Percentiles rank a stretch among this genome's conserved stretches.
These are phyloP conservation scores for Apamea epomidion DNA, from an alignment of 2,888 invertebrate species.

Conservation along the genomic window DNA sequence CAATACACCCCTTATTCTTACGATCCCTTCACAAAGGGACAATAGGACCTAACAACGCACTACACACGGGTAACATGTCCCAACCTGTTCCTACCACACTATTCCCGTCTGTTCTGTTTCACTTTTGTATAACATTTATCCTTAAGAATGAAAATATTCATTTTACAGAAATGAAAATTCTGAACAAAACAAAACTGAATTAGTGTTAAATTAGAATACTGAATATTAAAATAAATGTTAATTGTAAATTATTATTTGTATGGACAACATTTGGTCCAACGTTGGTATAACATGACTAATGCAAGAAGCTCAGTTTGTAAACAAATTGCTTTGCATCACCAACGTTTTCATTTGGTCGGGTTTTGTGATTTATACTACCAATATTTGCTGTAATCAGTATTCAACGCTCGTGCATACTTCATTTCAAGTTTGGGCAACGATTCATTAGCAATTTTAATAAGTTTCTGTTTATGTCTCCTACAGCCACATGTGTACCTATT, in stretches of 20 bases:
- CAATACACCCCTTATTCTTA: constrained; percentile 71
- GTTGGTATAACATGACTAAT: constrained; percentile 41
- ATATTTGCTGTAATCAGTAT: constrained; percentile 78
- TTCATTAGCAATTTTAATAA: constrained; percentile 86
- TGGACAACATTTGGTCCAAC: constrained; percentile 54
- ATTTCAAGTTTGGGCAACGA: constrained; percentile 83
- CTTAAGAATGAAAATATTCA: background rate
- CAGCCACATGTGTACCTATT: constrained; percentile 74
- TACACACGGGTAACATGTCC: constrained; percentile 58
- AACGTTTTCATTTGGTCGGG: constrained; percentile 63
- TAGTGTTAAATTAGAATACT: constrained; percentile 36
- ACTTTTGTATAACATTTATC: constrained; percentile 2
- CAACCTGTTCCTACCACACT: constrained; percentile 66
- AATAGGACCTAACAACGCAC: constrained; percentile 64
- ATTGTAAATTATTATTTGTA: constrained; percentile 46
- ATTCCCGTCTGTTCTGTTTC: constrained; percentile 19
- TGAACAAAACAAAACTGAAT: constrained; percentile 16
- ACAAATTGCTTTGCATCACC: constrained; percentile 47
- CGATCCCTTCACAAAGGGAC: constrained; percentile 68
- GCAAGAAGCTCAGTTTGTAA: constrained; percentile 43
- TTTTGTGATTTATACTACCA: constrained; percentile 62
- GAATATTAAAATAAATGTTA: constrained; percentile 26
- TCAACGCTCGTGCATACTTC: constrained; percentile 76
- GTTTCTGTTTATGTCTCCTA: constrained; percentile 80
- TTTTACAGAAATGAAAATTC: constrained; percentile 21